These are phyloP conservation scores for Neosilurus mollespiculum DNA, from an alignment of 2,797 vertebrate species.

Conservation along the genomic window DNA sequence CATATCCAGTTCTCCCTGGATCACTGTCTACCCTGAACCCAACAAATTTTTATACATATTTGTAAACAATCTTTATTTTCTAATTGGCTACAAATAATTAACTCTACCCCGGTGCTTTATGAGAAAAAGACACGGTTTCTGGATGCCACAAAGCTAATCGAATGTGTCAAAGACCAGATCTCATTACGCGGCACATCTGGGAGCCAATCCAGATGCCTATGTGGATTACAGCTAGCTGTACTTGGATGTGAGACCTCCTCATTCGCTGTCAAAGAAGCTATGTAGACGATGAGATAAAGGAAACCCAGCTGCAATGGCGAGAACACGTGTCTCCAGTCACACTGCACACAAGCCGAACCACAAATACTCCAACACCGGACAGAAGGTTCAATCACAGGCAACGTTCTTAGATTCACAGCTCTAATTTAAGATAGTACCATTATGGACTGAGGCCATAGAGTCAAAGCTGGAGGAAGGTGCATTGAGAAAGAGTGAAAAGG, in stretches of 20 bases:
- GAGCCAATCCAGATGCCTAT: constrained; percentile 43
- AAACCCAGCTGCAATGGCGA: constrained; percentile 44
- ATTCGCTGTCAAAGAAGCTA: constrained; percentile 41
- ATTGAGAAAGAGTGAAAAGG: constrained; percentile 39
- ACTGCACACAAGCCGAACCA: constrained; percentile 43
- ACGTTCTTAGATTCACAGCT: not conserved
- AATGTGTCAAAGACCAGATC: constrained; percentile 45
- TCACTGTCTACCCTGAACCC: not conserved
- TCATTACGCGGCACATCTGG: constrained; percentile 36
- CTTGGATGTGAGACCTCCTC: constrained; percentile 21
- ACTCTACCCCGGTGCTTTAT: constrained; percentile 18
- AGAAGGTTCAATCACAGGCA: not conserved
- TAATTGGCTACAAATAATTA: not conserved
- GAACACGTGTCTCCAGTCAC: constrained; percentile 58
- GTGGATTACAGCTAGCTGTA: constrained; percentile 32
- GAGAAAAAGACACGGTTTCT: constrained; percentile 27
- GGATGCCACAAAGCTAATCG: constrained; percentile 14
- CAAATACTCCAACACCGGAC: constrained; percentile 41
- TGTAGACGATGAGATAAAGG: constrained; percentile 40
- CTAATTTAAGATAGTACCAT: not conserved
- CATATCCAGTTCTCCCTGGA: not conserved
- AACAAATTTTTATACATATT: not conserved
- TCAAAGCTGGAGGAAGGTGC: constrained; percentile 34
- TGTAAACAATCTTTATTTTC: not conserved
- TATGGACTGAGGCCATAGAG: constrained; percentile 38